phyloP scores from a whole-genome alignment of 2,797 vertebrate species.

The Sebastolobus altivelis region DNA sequence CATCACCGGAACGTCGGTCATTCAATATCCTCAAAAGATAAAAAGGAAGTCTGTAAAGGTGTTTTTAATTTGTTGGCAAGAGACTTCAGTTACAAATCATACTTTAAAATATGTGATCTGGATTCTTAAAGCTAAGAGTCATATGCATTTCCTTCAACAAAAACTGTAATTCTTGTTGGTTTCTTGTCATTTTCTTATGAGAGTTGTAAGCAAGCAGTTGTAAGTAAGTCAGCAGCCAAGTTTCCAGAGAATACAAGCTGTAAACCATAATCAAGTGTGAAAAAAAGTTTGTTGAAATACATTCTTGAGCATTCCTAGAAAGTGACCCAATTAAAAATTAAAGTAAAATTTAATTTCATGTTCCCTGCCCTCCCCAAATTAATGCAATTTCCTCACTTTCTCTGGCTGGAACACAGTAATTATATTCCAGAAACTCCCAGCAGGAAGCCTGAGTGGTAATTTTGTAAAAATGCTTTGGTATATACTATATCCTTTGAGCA shows the following conservation, averaged over 20 bases:
- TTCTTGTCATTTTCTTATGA: background rate
- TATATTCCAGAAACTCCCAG: constrained; percentile 48
- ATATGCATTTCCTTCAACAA: background rate
- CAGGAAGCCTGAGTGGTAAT: constrained; percentile 24
- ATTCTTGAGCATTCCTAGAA: constrained; percentile 34
- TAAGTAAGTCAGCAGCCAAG: background rate
- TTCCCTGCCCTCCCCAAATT: background rate
- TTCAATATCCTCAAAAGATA: constrained; percentile 37
- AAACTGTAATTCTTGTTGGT: background rate
- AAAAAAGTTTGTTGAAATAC: constrained; percentile 26
- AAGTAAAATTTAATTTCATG: constrained; percentile 3
- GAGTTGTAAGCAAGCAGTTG: background rate
- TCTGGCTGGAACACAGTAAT: constrained; percentile 38
- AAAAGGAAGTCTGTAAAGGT: background rate
- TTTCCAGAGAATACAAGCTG: background rate
- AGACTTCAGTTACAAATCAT: background rate
- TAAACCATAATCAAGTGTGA: background rate
- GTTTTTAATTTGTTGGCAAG: background rate
- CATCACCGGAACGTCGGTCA: constrained; percentile 14
- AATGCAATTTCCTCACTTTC: background rate
- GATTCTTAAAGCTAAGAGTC: background rate
- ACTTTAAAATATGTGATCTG: background rate
- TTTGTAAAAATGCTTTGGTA: constrained; percentile 14
- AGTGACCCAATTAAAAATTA: constrained; percentile 23
- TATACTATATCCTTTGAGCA: constrained; percentile 23